Conservation (phyloP, 2,113 vertebrate species). For the Megaleporinus macrocephalus region DNA sequence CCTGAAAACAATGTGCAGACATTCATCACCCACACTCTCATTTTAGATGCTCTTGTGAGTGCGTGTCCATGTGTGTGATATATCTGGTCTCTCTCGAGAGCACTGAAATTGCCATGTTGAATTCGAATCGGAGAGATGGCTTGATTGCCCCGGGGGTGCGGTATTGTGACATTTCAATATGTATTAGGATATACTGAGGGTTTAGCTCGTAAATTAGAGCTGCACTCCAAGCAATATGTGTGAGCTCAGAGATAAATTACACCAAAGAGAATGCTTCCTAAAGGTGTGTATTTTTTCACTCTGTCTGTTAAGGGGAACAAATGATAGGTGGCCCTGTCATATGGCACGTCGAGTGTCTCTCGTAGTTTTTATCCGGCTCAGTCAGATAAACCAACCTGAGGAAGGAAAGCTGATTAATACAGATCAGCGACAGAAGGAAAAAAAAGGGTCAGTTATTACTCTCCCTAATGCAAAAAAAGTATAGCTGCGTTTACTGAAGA, state of each 20-base stretch:
- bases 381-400: constrained; percentile 7
- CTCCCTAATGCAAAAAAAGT: not conserved
- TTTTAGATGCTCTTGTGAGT: constrained; percentile 58
- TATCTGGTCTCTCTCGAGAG: constrained; percentile 57
- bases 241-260: constrained; percentile 57
- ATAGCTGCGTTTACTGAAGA: not conserved
- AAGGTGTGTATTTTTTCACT: constrained; percentile 68
- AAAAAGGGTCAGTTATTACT: not conserved
- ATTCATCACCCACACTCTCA: constrained; percentile 65
- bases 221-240: constrained; percentile 42
- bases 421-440: not conserved
- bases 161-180: constrained; percentile 71
- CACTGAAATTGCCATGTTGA: constrained; percentile 64
- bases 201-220: constrained; percentile 66
- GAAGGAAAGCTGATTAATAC: not conserved
- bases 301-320: constrained; percentile 66
- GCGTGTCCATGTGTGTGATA: constrained; percentile 44
- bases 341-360: constrained; percentile 53
- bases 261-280: constrained; percentile 69
- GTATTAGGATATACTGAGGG: constrained; percentile 69
- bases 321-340: constrained; percentile 63
- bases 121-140: constrained; percentile 67
- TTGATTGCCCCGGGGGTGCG: constrained; percentile 56
- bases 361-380: not conserved
- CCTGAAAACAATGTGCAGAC: constrained; percentile 57